These are phyloP conservation scores for Crotalus viridis DNA, from an alignment of 2,113 vertebrate genomes.

Conservation along the genomic window DNA sequence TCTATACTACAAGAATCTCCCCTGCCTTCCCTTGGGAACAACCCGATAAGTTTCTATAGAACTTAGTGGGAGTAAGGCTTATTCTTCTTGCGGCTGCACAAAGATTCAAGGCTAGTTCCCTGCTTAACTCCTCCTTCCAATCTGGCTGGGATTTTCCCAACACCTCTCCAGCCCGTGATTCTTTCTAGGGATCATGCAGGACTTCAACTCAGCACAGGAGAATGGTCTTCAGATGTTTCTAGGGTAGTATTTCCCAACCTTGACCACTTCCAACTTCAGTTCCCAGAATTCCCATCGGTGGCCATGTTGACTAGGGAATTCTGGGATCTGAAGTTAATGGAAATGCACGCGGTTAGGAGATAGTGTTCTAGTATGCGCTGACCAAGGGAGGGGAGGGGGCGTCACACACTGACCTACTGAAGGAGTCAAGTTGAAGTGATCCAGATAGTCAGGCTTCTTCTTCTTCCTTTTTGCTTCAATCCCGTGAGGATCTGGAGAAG, in stretches of 20 bases:
- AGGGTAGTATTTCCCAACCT: background rate
- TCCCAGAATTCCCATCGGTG: background rate
- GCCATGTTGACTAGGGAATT: background rate
- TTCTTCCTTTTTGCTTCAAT: conserved; percentile 67
- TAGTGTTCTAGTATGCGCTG: background rate
- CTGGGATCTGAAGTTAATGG: background rate
- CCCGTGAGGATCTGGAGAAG: conserved; percentile 64
- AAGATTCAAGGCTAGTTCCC: background rate
- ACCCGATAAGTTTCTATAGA: too few relatives aligned
- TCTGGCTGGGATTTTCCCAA: background rate
- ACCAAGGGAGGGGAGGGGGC: background rate
- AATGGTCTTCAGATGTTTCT: background rate
- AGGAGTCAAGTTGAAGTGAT: conserved; percentile 52
- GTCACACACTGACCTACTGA: conserved; percentile 46
- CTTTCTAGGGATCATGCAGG: background rate
- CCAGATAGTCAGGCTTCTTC: conserved; percentile 60
- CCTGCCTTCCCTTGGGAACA: too few relatives aligned
- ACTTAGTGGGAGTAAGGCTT: background rate
- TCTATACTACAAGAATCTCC: too few relatives aligned
- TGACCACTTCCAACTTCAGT: background rate
- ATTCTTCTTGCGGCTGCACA: background rate
- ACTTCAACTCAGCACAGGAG: background rate
- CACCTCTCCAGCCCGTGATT: background rate
- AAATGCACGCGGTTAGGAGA: background rate
- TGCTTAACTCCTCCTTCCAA: background rate